Evolutionary conservation across 92 coral and sea anemone genomes (phyloP).

Genomic region (Porites evermanni): DNA sequence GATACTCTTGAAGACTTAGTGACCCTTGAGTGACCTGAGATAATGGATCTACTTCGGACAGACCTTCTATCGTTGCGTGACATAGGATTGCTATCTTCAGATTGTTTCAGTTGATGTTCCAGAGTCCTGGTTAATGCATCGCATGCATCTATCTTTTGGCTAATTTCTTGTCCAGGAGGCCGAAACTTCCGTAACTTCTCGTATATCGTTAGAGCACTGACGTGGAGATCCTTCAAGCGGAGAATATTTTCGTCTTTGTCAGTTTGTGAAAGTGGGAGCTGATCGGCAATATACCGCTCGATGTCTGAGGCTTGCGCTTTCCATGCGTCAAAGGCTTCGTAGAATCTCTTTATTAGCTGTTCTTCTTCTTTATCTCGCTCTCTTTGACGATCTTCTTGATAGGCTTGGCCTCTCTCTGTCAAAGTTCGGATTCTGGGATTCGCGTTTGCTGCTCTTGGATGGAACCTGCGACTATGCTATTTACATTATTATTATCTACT

Average conservation of each 20-base stretch:
- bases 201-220: constrained; percentile 4
- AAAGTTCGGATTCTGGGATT: constrained; percentile 1
- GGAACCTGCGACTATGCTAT: not conserved
- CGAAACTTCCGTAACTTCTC: no score
- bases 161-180: no score
- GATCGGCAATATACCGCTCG: not conserved
- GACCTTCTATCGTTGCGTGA: no score
- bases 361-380: constrained; percentile 9
- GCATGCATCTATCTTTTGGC: no score
- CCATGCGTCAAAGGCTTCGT: not conserved
- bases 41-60: not conserved
- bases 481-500: no score
- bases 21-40: no score
- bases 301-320: constrained; percentile 5
- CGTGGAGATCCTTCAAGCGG: not conserved
- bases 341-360: not conserved
- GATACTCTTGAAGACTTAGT: no score
- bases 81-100: no score
- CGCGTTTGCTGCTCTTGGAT: constrained; percentile 1
- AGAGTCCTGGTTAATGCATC: no score
- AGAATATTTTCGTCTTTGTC: no score
- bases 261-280: no score
- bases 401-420: constrained; percentile 11
- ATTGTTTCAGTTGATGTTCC: no score
- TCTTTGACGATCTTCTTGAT: constrained; percentile 7